Evolutionary conservation across 2,113 vertebrate species (phyloP).

Genomic region (Piprites chloris): DNA sequence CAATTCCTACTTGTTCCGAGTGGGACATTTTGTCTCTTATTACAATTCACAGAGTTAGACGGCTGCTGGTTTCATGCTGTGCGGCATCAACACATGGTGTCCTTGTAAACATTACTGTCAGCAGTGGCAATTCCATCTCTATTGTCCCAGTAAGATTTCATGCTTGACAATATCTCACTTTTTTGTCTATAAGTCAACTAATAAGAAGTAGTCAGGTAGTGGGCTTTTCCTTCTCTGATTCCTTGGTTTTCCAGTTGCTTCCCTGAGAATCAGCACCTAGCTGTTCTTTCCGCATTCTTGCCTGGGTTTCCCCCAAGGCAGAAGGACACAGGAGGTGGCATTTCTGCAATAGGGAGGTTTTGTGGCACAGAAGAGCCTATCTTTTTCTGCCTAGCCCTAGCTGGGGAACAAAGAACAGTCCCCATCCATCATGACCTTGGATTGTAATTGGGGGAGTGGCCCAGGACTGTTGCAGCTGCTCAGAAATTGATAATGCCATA

Average conservation of each 20-base stretch:
- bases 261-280: not conserved
- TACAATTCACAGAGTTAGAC: conserved; percentile 1
- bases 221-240: not conserved
- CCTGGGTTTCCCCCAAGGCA: not conserved
- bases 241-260: not conserved
- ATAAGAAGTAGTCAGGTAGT: not conserved
- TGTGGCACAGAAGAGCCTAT: not conserved
- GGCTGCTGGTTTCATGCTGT: conserved; percentile 32
- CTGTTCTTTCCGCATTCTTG: not conserved
- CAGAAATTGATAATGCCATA: not conserved
- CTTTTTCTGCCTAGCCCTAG: not conserved
- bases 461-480: fast-evolving
- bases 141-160: conserved; percentile 55
- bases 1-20: not conserved
- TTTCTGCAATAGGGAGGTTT: not conserved
- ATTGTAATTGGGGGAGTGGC: not conserved
- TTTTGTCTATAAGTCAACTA: not conserved
- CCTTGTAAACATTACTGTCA: conserved; percentile 53
- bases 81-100: not conserved
- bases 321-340: not conserved
- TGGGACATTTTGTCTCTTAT: conserved; percentile 25
- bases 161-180: conserved; percentile 24
- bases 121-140: conserved; percentile 55
- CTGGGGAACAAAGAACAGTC: not conserved
- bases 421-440: not conserved